Percentiles rank a stretch among this genome's conserved stretches.
phyloP scores from a whole-genome alignment of 1,140 invertebrate genomes.

The Lysiphlebus fabarum region DNA sequence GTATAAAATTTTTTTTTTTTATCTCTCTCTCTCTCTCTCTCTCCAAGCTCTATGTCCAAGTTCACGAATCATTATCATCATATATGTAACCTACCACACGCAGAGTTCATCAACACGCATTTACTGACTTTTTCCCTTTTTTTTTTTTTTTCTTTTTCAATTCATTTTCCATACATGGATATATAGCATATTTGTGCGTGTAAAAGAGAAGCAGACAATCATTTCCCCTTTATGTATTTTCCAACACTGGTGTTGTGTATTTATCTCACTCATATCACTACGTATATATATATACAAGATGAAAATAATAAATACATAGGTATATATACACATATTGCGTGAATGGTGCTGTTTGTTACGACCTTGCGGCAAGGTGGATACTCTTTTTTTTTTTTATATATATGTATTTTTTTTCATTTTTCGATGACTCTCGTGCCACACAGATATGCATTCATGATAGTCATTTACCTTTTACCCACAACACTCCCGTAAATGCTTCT shows the following conservation, averaged over 20 bases:
- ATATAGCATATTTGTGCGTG: not conserved
- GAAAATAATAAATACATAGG: constrained; percentile 1
- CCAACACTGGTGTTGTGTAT: not conserved
- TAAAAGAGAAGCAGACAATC: not conserved
- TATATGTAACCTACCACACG: constrained; percentile 8
- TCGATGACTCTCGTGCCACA: not conserved
- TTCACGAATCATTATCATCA: constrained; percentile 27
- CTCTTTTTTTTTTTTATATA: constrained; percentile 19
- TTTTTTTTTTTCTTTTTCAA: not conserved
- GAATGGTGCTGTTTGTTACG: constrained; percentile 29
- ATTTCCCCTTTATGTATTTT: not conserved
- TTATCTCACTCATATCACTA: constrained; percentile 10
- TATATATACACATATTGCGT: constrained; percentile 24
- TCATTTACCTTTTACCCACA: no score
- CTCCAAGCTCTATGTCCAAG: constrained; percentile 15
- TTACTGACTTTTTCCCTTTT: no score
- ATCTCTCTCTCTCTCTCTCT: constrained; percentile 12
- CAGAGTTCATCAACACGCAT: not conserved
- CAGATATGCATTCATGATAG: no score
- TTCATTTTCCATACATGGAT: constrained; percentile 1
- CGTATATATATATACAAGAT: constrained; percentile 6
- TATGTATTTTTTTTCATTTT: constrained; percentile 5
- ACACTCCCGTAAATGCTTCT: no score
- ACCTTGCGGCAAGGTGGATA: constrained; percentile 30
- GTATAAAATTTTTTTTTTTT: not conserved